Evolutionary conservation across 1,140 invertebrate species (phyloP), one percentile per base, ranked within the genome.

Genomic region (Chrysomallon squamiferum): DNA sequence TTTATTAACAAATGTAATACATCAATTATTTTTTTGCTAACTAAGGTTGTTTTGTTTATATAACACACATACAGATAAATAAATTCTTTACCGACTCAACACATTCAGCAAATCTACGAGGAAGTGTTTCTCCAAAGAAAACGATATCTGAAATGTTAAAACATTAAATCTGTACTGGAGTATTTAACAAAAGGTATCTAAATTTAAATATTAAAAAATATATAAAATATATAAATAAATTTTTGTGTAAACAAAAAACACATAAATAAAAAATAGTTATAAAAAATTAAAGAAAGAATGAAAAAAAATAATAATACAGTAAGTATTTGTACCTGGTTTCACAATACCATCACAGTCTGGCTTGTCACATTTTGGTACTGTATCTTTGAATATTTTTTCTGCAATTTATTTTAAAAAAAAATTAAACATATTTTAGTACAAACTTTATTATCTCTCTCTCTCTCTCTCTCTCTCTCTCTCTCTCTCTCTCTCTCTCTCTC

Each of bases 91-190:
- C 41, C 1, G n/a, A n/a, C n/a, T n/a, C n/a, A n/a, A 73, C 69
- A 62, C 62, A 75, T 33, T 80, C 75, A 73, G 92, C 90, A 85
- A 95, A 97, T 61, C 90, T 88, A 0, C 88, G 79, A 0, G 95
- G 94, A 38, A 98, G 87, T 80, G 88, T 89, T 88, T 98, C 95
- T 25, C 95, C 95, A 87, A 97, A 97, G 84, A 97, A 96, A 1
- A 97, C 91, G 81, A 97, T 95, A 79, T 97, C 95, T 86, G 75
- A 60, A 80, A 80, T 49, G 41, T 65, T 61, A 66, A 60, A 47
- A 66, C 13, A 62, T 57, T n/a, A n/a, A n/a, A n/a, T n/a, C n/a
- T n/a, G n/a, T n/a, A n/a, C n/a, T n/a, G n/a, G n/a, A n/a, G n/a
- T n/a, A n/a, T n/a, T n/a, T n/a, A n/a, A n/a, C n/a, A n/a, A n/a